Conservation (phyloP, 2,113 vertebrate genomes). For the Pelvicachromis taeniatus region DNA sequence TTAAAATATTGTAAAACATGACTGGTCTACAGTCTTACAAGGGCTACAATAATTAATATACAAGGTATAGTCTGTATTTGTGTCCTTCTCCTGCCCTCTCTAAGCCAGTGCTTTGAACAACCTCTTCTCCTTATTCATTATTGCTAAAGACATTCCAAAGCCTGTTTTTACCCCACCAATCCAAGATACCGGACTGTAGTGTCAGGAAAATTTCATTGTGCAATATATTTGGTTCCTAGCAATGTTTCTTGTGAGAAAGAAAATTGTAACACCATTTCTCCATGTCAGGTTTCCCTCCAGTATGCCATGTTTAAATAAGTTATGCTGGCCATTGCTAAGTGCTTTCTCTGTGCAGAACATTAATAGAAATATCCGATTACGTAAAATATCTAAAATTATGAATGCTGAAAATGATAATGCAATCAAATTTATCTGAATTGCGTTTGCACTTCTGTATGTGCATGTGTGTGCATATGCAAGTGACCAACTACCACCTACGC, state of each 20-base stretch:
- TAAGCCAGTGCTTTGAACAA: neutral
- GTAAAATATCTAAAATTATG: neutral
- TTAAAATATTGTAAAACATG: neutral
- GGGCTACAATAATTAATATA: neutral
- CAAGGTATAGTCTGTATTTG: neutral
- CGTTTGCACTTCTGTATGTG: neutral
- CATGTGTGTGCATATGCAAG: conserved; percentile 31
- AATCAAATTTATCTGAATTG: conserved; percentile 5
- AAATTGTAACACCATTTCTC: neutral
- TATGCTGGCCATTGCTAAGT: neutral
- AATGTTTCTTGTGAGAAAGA: neutral
- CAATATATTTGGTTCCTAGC: neutral
- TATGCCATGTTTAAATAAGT: neutral
- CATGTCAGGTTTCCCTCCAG: neutral
- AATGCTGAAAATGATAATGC: neutral
- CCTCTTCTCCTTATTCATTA: conserved; percentile 26
- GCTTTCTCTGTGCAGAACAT: neutral
- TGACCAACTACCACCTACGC: conserved; percentile 45
- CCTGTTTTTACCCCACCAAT: neutral
- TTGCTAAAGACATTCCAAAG: neutral
- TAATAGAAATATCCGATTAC: neutral
- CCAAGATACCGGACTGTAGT: neutral
- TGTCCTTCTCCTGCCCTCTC: conserved; percentile 7
- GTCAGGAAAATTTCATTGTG: neutral
- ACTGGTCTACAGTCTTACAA: neutral